Conservation (phyloP, 2,113 vertebrate species). For the Silurus asotus region DNA sequence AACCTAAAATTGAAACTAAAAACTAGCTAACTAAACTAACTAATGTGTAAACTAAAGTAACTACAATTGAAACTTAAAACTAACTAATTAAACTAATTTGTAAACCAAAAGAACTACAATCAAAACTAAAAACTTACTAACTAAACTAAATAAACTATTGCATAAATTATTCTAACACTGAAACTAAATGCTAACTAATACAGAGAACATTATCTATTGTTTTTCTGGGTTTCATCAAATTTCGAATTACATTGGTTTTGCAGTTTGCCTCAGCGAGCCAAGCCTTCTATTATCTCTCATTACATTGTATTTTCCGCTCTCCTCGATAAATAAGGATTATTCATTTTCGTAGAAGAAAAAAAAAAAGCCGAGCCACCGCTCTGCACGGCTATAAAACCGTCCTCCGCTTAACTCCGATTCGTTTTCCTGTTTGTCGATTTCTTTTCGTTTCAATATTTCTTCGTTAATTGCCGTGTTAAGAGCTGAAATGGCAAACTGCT, state of each 20-base stretch:
- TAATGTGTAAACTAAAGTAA: too few relatives aligned
- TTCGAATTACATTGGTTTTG: background rate
- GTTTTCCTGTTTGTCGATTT: background rate
- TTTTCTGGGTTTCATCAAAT: too few relatives aligned
- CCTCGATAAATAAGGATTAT: background rate
- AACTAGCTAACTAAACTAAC: too few relatives aligned
- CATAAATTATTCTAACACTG: too few relatives aligned
- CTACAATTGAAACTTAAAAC: too few relatives aligned
- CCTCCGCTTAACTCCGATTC: slow-evolving; percentile 1
- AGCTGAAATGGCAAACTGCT: background rate
- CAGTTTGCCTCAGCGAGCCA: background rate
- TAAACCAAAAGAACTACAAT: too few relatives aligned
- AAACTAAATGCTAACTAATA: too few relatives aligned
- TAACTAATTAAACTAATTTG: too few relatives aligned
- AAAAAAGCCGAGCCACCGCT: background rate
- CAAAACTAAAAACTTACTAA: too few relatives aligned
- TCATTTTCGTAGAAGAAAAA: background rate
- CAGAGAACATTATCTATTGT: too few relatives aligned
- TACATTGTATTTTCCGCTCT: background rate
- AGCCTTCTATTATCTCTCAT: background rate
- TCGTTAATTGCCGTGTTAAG: background rate
- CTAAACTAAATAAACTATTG: too few relatives aligned
- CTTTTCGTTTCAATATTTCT: background rate
- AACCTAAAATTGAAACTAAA: too few relatives aligned
- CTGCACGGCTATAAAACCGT: background rate